Evolutionary conservation across 2,888 invertebrate genomes (phyloP).

Genomic region (Sinopyrophorus schimmeli): DNA sequence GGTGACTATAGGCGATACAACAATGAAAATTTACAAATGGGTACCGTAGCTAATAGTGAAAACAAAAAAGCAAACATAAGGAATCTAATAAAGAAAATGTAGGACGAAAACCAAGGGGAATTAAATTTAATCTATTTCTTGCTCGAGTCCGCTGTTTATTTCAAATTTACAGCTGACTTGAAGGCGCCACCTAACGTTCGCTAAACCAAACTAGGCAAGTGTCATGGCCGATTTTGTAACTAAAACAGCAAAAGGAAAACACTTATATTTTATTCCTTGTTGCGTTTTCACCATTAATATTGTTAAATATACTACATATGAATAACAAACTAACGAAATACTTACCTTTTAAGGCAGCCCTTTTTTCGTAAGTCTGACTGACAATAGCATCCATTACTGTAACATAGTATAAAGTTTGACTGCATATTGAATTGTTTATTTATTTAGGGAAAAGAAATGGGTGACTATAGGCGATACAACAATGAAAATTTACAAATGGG

Average conservation of each 20-base stretch:
- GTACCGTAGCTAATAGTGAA: slow-evolving; percentile 82
- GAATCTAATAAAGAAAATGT: slow-evolving; percentile 81
- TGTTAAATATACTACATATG: too few species aligned
- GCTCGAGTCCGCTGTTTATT: too few species aligned
- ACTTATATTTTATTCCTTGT: too few species aligned
- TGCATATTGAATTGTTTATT: background rate
- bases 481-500: slow-evolving; percentile 99
- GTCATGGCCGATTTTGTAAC: too few species aligned
- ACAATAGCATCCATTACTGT: slow-evolving; percentile 7
- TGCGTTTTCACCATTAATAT: too few species aligned
- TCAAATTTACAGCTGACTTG: too few species aligned
- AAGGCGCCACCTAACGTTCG: too few species aligned
- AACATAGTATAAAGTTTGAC: background rate
- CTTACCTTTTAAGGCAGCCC: too few species aligned
- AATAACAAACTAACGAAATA: too few species aligned
- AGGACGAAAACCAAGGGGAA: slow-evolving; percentile 67
- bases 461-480: slow-evolving; percentile 98
- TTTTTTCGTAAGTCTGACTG: background rate
- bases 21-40: slow-evolving; percentile 99
- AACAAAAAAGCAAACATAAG: slow-evolving; percentile 70
- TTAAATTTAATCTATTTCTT: too few species aligned
- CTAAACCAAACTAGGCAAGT: too few species aligned
- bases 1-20: slow-evolving; percentile 98
- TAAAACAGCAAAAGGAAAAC: too few species aligned
- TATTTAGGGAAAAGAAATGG: slow-evolving; percentile 96